Conservation (phyloP, 2,888 invertebrate genomes). For the Trichopria drosophilae region DNA sequence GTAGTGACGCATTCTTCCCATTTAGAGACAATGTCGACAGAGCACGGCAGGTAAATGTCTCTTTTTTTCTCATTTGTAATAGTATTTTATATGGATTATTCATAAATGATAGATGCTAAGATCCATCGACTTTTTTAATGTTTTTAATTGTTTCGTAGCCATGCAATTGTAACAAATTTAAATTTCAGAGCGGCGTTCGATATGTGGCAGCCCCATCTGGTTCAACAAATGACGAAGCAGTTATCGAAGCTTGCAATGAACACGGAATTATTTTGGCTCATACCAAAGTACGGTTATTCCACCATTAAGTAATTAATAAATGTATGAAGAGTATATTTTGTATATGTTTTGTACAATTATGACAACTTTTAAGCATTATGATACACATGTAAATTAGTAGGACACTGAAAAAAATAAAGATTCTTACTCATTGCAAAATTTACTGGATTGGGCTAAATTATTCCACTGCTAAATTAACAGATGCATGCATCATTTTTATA, state of each 20-base stretch:
- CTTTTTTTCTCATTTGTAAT: conserved; percentile 7
- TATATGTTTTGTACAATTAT: too few species aligned
- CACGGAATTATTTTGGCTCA: conserved; percentile 86
- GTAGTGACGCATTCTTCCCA: conserved; percentile 97
- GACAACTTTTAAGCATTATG: too few species aligned
- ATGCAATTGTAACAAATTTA: conserved; percentile 2
- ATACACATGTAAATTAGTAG: too few species aligned
- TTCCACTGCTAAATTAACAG: too few species aligned
- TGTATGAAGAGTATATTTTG: too few species aligned
- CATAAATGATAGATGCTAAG: not conserved
- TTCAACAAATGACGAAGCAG: conserved; percentile 88
- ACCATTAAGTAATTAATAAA: conserved; percentile 78
- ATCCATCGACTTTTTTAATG: not conserved
- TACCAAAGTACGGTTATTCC: conserved; percentile 89
- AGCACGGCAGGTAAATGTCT: conserved; percentile 73
- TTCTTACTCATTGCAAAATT: too few species aligned
- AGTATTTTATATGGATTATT: not conserved
- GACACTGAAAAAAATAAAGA: too few species aligned
- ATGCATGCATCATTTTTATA: too few species aligned
- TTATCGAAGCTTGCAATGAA: conserved; percentile 89
- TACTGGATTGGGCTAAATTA: too few species aligned
- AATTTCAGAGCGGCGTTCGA: conserved; percentile 84
- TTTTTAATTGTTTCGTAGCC: conserved; percentile 1
- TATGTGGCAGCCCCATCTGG: conserved; percentile 94
- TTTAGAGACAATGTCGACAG: conserved; percentile 97